Conservation (phyloP, 2,888 invertebrate genomes). For the Didymodactylos carnosus region DNA sequence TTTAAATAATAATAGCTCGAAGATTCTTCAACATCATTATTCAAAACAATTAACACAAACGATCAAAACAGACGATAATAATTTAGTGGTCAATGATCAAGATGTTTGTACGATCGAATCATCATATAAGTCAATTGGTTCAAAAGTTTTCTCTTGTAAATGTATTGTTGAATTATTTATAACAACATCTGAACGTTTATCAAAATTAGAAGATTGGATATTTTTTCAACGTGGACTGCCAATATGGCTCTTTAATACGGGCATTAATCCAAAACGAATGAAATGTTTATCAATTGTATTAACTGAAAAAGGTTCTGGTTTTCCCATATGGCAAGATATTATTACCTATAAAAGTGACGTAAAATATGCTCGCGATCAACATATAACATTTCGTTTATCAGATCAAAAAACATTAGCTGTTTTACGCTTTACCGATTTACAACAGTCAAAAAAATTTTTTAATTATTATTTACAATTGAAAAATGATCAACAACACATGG, state of each 20-base stretch:
- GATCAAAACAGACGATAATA: too few species aligned
- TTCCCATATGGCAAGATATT: constrained; percentile 6
- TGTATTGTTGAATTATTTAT: constrained; percentile 4
- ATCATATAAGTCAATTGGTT: constrained; percentile 10
- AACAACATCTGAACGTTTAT: constrained; percentile 6
- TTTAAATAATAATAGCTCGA: too few species aligned
- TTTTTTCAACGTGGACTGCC: constrained; percentile 1
- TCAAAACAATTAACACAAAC: too few species aligned
- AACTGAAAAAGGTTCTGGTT: constrained; percentile 11
- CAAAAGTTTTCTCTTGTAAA: neutral
- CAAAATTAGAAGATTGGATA: constrained; percentile 11
- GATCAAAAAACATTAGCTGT: neutral
- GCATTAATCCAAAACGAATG: constrained; percentile 7
- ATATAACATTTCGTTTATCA: neutral
- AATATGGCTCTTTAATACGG: constrained; percentile 10
- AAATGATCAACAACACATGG: neutral
- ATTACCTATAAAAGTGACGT: neutral
- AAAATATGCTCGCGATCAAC: neutral
- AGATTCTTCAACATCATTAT: too few species aligned
- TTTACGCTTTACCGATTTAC: neutral
- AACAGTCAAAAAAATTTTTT: neutral
- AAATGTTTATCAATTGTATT: constrained; percentile 2
- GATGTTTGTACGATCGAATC: constrained; percentile 8
- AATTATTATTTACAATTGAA: neutral
- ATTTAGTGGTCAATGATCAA: neutral